Evolutionary conservation across 2,888 invertebrate genomes (phyloP), one percentile per base, ranked within the genome.

Genomic region (Tridacna crocea): DNA sequence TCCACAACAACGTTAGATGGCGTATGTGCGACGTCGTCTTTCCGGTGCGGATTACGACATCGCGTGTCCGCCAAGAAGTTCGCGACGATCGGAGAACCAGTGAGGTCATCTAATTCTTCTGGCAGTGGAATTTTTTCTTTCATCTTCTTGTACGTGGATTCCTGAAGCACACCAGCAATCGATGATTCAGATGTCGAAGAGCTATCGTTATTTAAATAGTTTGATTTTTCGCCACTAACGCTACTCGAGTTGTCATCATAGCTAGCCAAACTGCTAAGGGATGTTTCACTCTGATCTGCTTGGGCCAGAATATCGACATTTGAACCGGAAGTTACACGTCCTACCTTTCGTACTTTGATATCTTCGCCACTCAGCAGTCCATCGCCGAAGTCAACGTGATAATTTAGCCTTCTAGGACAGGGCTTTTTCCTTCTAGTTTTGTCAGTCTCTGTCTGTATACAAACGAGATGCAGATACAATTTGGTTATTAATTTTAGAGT

Each of bases 1-100:
- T 70, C 70, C 51, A 66, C 66, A 26, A 66, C 66, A 36, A 70
- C 26, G 17, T 36, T 36, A 19, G 36, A 46, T 36, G 70, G 47
- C 51, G 70, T 26, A 22, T 11, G 8, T n/a, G 13, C 12, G 2
- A 24, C 12, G 22, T 48, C 24, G 3, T 17, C 22, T 8, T 51
- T 24, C 19, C 22, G 11, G 13, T 15, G 17, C 24, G 1, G 3
- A 13, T 15, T 13, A 15, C 27, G 47, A 66, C 36, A 70, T 3
- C 70, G 70, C 24, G 12, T 11, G 26, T 70, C 70, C 24, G 70
- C 2, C 24, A 46, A 68, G 10, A 70, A 22, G 12, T 22, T 0
- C 17, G 70, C 24, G 0, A 70, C 70, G 13, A 70, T 13, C 13
- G 70, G 70, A 51, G 24, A 70, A 47, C 11, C 8, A 4, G 46